A percentile compares a stretch with the other conserved stretches of the same genome.
These are phyloP conservation scores for Pseudonaja textilis DNA, from an alignment of 2,113 vertebrate species.

Conservation along the genomic window DNA sequence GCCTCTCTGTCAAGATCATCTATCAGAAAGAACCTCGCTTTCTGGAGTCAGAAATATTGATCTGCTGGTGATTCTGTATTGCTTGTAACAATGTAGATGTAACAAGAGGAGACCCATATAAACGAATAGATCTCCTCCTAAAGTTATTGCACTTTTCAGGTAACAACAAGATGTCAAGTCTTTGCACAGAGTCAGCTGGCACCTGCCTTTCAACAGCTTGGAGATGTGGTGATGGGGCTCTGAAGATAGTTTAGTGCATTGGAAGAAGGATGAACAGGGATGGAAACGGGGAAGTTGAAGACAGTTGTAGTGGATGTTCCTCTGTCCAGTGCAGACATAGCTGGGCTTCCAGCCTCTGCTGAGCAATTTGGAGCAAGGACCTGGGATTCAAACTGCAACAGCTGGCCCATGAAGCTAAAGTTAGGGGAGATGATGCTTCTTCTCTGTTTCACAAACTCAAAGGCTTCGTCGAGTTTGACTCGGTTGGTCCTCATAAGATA, in stretches of 20 bases:
- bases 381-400: slow-evolving; percentile 96
- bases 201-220: slow-evolving; percentile 82
- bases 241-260: slow-evolving; percentile 88
- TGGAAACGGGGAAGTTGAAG: slow-evolving; percentile 95
- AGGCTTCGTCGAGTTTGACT: slow-evolving; percentile 95
- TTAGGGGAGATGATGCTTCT: slow-evolving; percentile 98
- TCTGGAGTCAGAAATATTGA: slow-evolving; percentile 29
- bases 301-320: slow-evolving; percentile 81
- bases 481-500: slow-evolving; percentile 98
- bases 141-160: slow-evolving; percentile 69
- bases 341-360: slow-evolving; percentile 87
- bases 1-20: slow-evolving; percentile 39
- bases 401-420: slow-evolving; percentile 99
- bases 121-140: slow-evolving; percentile 40
- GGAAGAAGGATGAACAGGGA: slow-evolving; percentile 83
- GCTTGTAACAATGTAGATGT: slow-evolving; percentile 12
- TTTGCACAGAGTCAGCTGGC: slow-evolving; percentile 19
- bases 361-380: slow-evolving; percentile 95
- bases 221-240: slow-evolving; percentile 96
- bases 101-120: not conserved
- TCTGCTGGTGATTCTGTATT: not conserved
- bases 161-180: slow-evolving; percentile 41
- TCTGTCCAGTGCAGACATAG: slow-evolving; percentile 76
- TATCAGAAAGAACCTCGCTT: slow-evolving; percentile 36
- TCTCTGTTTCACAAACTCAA: slow-evolving; percentile 97